Percentiles rank a stretch among this genome's conserved stretches.
Evolutionary conservation across 2,888 invertebrate genomes (phyloP).

Genomic region (Chymomyza procnemis): DNA sequence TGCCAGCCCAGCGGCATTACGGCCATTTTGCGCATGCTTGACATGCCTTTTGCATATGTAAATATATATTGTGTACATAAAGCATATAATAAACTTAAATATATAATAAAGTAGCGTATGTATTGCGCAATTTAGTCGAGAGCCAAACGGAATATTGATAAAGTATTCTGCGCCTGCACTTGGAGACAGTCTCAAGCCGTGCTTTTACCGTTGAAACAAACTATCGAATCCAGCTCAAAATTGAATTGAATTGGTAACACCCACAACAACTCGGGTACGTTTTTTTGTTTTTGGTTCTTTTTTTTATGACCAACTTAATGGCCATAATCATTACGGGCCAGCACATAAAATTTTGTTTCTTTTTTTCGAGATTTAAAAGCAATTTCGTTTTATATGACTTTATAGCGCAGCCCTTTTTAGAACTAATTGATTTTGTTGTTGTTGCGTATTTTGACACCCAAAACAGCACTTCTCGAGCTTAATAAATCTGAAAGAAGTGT

Average conservation of each 20-base stretch:
- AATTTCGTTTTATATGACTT: constrained; percentile 51
- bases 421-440: constrained; percentile 35
- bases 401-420: constrained; percentile 38
- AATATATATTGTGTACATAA: background rate
- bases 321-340: constrained; percentile 43
- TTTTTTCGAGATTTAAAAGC: constrained; percentile 53
- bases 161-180: constrained; percentile 39
- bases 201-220: background rate
- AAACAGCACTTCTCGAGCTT: constrained; percentile 5
- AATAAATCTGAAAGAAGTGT: background rate
- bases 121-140: constrained; percentile 42
- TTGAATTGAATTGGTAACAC: constrained; percentile 64
- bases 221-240: constrained; percentile 50
- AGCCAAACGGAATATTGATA: constrained; percentile 43
- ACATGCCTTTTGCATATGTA: background rate
- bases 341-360: constrained; percentile 42
- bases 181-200: constrained; percentile 26
- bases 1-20: constrained; percentile 12
- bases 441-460: constrained; percentile 42
- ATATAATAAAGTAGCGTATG: constrained; percentile 15
- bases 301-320: constrained; percentile 30
- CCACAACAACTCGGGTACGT: constrained; percentile 39
- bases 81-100: background rate
- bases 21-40: background rate
- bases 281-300: background rate